Base-by-base conservation (phyloP, 2,888 invertebrate genomes). In the Cyclophora albipunctata region DNA sequence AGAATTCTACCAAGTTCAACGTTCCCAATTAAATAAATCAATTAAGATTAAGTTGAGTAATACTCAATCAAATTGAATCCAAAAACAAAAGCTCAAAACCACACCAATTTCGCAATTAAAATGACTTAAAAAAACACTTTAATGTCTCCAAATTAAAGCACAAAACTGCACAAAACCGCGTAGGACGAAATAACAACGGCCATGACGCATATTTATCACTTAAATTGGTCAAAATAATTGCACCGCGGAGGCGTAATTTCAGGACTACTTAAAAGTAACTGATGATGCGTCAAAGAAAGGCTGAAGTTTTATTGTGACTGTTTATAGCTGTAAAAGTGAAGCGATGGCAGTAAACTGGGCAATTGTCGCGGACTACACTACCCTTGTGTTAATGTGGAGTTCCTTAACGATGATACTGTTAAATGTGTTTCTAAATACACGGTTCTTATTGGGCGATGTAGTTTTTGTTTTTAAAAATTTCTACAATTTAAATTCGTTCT, bases 311-410 rank as follows among this genome's bases (percentile, higher is more conserved):
- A 79, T 75, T 69, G 75, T 67, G 66, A 70, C 61, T 70, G 68
- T 78, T 81, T 74, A 81, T 77, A 73, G 81, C 75, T 68, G 71
- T 75, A 77, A 77, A 78, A 75, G 76, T 75, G 75, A 75, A 81
- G 81, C 76, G 77, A 67, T 66, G 78, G 56, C 69, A 69, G 75
- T 82, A 56, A 62, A 62, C 47, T 41, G 43, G 46, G 66, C 73
- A 73, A 75, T 78, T 77, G 79, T 77, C 73, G 71, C 69, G 66
- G 34, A 37, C 66, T 60, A 70, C 67, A 67, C 67, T 49, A 56
- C 56, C 59, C 55, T 55, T 37, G 37, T 5, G 37, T 57, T 58
- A 55, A 49, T 40, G 54, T 45, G 42, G 50, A 47, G 50, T 53
- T 57, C 45, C 49, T 42, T 52, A 42, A 55, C 49, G 52, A 53